A percentile compares a stretch with the other conserved stretches of the same genome.
These are phyloP conservation scores for Masnerella sp. DNA, from an alignment of 2,888 invertebrate species.

Conservation along the genomic window DNA sequence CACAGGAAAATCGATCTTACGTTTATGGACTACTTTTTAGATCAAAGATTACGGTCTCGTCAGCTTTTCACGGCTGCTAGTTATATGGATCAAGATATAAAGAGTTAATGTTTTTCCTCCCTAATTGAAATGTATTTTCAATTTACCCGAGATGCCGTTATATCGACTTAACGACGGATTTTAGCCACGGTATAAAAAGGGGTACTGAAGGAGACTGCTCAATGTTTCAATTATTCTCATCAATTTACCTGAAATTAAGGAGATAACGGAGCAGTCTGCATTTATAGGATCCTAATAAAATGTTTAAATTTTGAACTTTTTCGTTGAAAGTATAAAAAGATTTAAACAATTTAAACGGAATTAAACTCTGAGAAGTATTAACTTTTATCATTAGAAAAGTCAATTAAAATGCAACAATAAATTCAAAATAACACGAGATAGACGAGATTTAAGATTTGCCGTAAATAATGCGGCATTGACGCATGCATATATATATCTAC, in stretches of 20 bases:
- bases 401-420: too few relatives aligned
- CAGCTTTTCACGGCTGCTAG: constrained; percentile 34
- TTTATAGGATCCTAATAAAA: too few relatives aligned
- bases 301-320: too few relatives aligned
- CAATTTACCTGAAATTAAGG: too few relatives aligned
- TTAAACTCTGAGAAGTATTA: too few relatives aligned
- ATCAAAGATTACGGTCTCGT: constrained; percentile 47
- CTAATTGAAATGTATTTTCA: constrained; percentile 53
- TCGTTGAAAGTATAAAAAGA: too few relatives aligned
- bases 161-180: constrained; percentile 11
- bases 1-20: constrained; percentile 62
- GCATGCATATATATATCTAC: constrained; percentile 1
- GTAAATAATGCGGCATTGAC: constrained; percentile 12
- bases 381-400: too few relatives aligned
- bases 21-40: constrained; percentile 49
- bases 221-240: too few relatives aligned
- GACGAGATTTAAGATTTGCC: background rate
- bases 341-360: too few relatives aligned
- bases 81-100: constrained; percentile 37
- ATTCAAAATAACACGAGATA: too few relatives aligned
- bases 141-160: constrained; percentile 33
- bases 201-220: background rate
- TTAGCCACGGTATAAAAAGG: too few relatives aligned
- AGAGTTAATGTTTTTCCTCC: constrained; percentile 32
- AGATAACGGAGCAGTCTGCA: too few relatives aligned